phyloP scores from a whole-genome alignment of 92 coral and sea anemone species.

The Zoanthus sociatus region DNA sequence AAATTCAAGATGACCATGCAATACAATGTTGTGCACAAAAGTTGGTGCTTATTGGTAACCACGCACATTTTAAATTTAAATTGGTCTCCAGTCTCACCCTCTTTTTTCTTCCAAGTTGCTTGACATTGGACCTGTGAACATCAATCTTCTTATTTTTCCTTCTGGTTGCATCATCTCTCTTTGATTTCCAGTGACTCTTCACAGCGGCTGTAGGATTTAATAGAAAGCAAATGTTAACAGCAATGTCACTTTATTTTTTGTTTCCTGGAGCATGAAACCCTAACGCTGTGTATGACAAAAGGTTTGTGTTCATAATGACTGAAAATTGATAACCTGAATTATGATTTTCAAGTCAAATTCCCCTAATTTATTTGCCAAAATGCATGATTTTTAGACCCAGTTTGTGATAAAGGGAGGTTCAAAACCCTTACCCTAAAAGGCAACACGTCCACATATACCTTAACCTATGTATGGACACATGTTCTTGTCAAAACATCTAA shows the following conservation, averaged over 20 bases:
- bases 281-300: constrained; percentile 11
- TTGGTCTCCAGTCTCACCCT: constrained; percentile 27
- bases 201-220: constrained; percentile 22
- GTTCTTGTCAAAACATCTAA: constrained; percentile 19
- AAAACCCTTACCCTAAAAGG: too few relatives aligned
- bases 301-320: constrained; percentile 17
- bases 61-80: constrained; percentile 14
- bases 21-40: constrained; percentile 28
- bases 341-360: too few relatives aligned
- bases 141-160: constrained; percentile 16
- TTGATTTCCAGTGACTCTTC: constrained; percentile 29
- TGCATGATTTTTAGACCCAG: too few relatives aligned
- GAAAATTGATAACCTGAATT: background rate
- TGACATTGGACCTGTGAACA: constrained; percentile 5
- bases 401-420: too few relatives aligned
- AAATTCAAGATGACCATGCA: constrained; percentile 19
- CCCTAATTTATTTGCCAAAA: too few relatives aligned
- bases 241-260: constrained; percentile 27
- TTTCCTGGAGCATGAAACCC: constrained; percentile 13
- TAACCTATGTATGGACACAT: background rate
- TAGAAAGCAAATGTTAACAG: constrained; percentile 17
- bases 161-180: constrained; percentile 22
- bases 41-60: constrained; percentile 28
- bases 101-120: constrained; percentile 30
- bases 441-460: too few relatives aligned